Evolutionary conservation across 2,113 vertebrate species (phyloP).

Genomic region (Syrrhaptes paradoxus): DNA sequence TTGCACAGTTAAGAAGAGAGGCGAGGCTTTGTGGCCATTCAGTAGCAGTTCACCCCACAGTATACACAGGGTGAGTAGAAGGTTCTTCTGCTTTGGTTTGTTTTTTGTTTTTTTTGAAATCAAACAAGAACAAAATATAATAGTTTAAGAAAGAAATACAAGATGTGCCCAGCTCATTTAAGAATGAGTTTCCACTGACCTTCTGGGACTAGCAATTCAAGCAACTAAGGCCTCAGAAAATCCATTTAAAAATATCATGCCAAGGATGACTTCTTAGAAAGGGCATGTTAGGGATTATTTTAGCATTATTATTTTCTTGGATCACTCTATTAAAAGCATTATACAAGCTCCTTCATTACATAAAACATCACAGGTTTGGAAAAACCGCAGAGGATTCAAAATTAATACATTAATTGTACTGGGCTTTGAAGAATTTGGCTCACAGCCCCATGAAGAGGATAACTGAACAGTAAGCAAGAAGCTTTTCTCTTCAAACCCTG

Average conservation of each 20-base stretch:
- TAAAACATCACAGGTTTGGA: neutral
- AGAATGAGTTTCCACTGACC: neutral
- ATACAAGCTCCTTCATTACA: neutral
- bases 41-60: neutral
- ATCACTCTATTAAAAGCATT: neutral
- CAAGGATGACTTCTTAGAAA: neutral
- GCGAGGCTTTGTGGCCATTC: neutral
- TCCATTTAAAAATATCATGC: neutral
- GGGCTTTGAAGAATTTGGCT: neutral
- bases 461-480: neutral
- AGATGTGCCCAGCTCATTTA: neutral
- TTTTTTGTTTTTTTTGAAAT: neutral
- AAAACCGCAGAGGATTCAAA: neutral
- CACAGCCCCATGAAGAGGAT: neutral
- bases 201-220: neutral
- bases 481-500: neutral
- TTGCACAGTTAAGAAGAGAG: neutral
- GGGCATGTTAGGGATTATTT: neutral
- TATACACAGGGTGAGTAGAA: neutral
- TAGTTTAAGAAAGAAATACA: neutral
- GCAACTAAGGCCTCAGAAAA: neutral
- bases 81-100: neutral
- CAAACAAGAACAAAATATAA: neutral
- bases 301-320: neutral
- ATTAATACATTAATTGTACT: neutral